Evolutionary conservation across 2,113 vertebrate genomes (phyloP).

Genomic region (Diadophis punctatus): DNA sequence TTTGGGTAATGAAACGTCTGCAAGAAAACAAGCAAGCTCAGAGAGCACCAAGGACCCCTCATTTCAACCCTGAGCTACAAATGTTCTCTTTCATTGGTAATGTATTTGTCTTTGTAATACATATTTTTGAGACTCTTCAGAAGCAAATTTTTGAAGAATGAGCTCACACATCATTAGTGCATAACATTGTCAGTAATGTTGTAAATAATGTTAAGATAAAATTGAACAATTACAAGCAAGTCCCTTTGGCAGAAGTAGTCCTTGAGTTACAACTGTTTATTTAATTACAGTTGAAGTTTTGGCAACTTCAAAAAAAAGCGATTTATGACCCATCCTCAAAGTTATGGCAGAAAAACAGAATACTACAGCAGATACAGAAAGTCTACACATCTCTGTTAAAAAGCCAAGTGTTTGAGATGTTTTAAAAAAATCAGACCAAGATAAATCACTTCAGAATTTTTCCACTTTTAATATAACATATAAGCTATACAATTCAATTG

Average conservation of each 20-base stretch:
- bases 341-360: not conserved
- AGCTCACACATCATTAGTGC: not conserved
- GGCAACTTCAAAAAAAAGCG: not conserved
- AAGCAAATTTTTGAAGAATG: not conserved
- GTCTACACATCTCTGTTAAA: not conserved
- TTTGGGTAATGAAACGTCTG: not conserved
- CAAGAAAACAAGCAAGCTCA: not conserved
- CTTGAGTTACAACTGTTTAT: not conserved
- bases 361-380: not conserved
- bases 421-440: not conserved
- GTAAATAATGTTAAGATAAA: not conserved
- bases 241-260: not conserved
- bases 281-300: not conserved
- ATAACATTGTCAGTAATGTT: not conserved
- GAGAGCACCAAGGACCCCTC: not conserved
- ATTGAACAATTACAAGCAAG: not conserved
- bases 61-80: not conserved
- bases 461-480: not conserved
- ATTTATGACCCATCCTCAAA: not conserved
- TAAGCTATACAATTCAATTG: not conserved
- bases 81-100: not conserved
- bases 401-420: not conserved
- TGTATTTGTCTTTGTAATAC: not conserved
- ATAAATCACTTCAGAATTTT: not conserved
- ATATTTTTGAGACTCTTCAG: not conserved